These are phyloP conservation scores for Sarcophaga caerulescens DNA, from an alignment of 2,888 invertebrate genomes.

Conservation along the genomic window DNA sequence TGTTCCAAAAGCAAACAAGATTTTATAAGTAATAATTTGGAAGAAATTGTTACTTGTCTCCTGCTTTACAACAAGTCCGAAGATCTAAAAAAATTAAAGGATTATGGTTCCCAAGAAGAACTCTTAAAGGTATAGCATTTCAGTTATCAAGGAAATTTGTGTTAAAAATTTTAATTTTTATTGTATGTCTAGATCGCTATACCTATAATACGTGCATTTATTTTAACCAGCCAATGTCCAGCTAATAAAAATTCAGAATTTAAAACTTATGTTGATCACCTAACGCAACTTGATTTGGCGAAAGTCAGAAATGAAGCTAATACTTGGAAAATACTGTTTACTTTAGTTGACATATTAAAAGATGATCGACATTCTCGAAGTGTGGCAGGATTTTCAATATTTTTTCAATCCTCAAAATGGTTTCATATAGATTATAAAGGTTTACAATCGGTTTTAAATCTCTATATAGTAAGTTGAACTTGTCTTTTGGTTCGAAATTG, in stretches of 20 bases:
- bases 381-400: conserved; percentile 70
- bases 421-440: conserved; percentile 70
- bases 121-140: conserved; percentile 70
- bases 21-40: conserved; percentile 69
- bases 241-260: conserved; percentile 66
- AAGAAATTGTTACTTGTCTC: conserved; percentile 71
- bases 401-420: conserved; percentile 68
- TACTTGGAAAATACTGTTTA: conserved; percentile 58
- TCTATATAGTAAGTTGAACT: conserved; percentile 72
- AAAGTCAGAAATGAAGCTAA: conserved; percentile 58
- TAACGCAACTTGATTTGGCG: conserved; percentile 29
- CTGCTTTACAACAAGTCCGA: conserved; percentile 72
- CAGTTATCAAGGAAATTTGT: neutral
- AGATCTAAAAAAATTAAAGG: conserved; percentile 71
- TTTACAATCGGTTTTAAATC: conserved; percentile 70
- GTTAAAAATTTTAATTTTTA: neutral
- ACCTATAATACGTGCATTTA: conserved; percentile 70
- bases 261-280: conserved; percentile 46
- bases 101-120: conserved; percentile 65
- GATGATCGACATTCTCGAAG: conserved; percentile 71
- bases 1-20: conserved; percentile 71
- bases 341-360: conserved; percentile 68
- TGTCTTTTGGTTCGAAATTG: neutral
- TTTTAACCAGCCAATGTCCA: conserved; percentile 68
- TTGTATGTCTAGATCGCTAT: conserved; percentile 62